Evolutionary conservation across 1,140 invertebrate genomes (phyloP).

Genomic region (Aleiodes sp.): DNA sequence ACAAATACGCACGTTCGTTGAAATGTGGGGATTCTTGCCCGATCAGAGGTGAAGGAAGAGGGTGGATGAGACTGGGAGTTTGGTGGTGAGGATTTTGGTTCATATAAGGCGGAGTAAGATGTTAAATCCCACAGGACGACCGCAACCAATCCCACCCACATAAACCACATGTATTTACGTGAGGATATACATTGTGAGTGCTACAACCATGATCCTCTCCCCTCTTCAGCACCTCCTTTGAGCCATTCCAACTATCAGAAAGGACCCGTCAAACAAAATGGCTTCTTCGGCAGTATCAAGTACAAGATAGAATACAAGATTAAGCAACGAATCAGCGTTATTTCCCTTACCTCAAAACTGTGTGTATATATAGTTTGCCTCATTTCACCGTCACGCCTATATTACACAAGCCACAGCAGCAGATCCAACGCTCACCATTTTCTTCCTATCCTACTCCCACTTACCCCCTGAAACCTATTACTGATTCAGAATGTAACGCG

Average conservation of each 20-base stretch:
- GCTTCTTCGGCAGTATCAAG: neutral
- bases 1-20: too few relatives aligned
- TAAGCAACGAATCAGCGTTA: conserved; percentile 26
- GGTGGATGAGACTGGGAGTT: too few relatives aligned
- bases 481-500: conserved; percentile 40
- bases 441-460: conserved; percentile 22
- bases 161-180: neutral
- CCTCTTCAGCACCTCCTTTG: too few relatives aligned
- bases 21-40: too few relatives aligned
- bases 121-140: conserved; percentile 10
- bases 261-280: neutral
- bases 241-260: too few relatives aligned
- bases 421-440: too few relatives aligned
- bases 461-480: conserved; percentile 35
- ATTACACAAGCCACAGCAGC: too few relatives aligned
- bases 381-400: neutral
- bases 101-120: neutral
- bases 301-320: conserved; percentile 25
- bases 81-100: neutral
- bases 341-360: conserved; percentile 25
- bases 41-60: too few relatives aligned
- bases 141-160: neutral
- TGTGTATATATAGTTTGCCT: too few relatives aligned
- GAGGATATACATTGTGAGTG: too few relatives aligned
- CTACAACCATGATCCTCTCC: neutral